Conservation (phyloP, 1,140 invertebrate genomes). For the Cydia strobilella region DNA sequence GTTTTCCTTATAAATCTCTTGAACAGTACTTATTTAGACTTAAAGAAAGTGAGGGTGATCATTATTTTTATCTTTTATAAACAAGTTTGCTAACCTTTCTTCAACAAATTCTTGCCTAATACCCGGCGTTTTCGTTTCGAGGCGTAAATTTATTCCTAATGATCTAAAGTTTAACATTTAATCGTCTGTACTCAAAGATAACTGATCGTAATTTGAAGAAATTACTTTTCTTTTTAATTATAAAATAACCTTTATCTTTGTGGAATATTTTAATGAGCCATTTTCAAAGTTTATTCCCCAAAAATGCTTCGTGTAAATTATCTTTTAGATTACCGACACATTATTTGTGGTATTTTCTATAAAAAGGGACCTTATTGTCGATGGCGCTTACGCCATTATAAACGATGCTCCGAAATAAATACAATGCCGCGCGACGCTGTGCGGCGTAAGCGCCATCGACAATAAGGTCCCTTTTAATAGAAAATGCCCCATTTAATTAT, state of each 20-base stretch:
- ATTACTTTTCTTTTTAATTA: constrained; percentile 31
- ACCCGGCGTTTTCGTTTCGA: constrained; percentile 32
- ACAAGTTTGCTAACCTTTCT: constrained; percentile 20
- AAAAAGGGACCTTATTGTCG: too few species aligned
- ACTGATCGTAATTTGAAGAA: constrained; percentile 32
- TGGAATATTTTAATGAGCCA: constrained; percentile 3
- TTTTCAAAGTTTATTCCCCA: constrained; percentile 1
- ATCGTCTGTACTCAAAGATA: constrained; percentile 40
- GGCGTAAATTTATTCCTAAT: constrained; percentile 39
- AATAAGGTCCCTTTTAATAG: too few species aligned
- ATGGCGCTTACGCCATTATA: too few species aligned
- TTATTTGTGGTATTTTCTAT: too few species aligned
- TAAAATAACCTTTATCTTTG: constrained; percentile 26
- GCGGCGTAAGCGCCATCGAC: too few species aligned
- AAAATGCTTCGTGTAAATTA: neutral
- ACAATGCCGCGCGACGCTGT: too few species aligned
- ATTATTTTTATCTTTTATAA: constrained; percentile 9
- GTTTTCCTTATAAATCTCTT: neutral
- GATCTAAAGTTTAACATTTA: constrained; percentile 44
- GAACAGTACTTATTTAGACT: neutral
- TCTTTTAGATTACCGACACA: neutral
- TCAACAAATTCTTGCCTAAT: constrained; percentile 34
- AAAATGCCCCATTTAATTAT: too few species aligned
- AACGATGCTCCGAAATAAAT: too few species aligned
- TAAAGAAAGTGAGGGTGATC: neutral